Percentiles rank a stretch among this genome's conserved stretches.
These are phyloP conservation scores for Serinus canaria DNA, from an alignment of 2,113 vertebrate genomes.

Conservation along the genomic window DNA sequence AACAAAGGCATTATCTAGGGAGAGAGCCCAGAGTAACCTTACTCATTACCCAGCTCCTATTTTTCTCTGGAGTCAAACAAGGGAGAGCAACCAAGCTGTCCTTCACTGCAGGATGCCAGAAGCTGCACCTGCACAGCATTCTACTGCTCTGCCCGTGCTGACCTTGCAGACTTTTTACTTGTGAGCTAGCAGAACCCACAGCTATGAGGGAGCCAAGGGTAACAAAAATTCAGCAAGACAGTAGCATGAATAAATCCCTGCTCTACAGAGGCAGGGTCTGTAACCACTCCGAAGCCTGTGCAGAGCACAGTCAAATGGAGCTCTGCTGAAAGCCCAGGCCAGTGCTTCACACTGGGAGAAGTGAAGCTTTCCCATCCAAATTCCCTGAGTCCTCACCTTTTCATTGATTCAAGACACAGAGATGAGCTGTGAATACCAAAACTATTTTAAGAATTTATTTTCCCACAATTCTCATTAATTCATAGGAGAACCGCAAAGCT, in stretches of 20 bases:
- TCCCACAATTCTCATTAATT: background rate
- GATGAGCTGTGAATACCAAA: background rate
- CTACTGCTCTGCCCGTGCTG: background rate
- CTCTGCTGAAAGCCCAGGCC: background rate
- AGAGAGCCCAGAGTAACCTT: background rate
- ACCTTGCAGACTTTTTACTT: background rate
- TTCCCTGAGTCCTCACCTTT: background rate
- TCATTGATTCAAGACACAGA: background rate
- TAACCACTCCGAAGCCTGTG: background rate
- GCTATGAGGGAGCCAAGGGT: background rate
- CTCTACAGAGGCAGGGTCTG: background rate
- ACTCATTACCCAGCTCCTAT: background rate
- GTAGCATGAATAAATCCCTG: background rate
- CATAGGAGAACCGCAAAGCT: background rate
- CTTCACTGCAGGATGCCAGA: background rate
- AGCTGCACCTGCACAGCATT: background rate
- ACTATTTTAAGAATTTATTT: background rate
- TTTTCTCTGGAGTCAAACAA: background rate
- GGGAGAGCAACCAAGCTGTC: background rate
- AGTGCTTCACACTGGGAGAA: rapidly evolving
- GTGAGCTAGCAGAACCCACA: background rate
- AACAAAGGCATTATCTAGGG: background rate
- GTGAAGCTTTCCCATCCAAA: background rate
- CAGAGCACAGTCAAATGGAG: background rate
- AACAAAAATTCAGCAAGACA: background rate